Evolutionary conservation across 2,797 vertebrate species (phyloP).

Genomic region (Carduelis carduelis): DNA sequence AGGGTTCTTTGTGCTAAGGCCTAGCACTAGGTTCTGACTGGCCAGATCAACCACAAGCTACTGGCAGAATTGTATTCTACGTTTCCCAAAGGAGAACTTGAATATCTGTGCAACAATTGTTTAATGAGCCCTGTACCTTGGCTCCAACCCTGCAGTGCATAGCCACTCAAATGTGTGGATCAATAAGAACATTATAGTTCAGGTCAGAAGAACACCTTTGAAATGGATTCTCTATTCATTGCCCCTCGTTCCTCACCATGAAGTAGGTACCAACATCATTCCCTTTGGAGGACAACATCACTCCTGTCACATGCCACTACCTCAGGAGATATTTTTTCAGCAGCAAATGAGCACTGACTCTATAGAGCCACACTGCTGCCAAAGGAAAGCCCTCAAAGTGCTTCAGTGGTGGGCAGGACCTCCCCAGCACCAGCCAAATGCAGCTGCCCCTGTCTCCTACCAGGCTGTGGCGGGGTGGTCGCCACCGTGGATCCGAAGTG

Average conservation of each 20-base stretch:
- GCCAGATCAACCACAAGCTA: not conserved
- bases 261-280: not conserved
- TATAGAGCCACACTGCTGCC: not conserved
- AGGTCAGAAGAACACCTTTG: not conserved
- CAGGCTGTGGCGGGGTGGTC: not conserved
- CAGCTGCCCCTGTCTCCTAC: not conserved
- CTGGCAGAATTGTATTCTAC: not conserved
- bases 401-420: not conserved
- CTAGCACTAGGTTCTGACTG: not conserved
- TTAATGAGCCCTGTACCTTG: not conserved
- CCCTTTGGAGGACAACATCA: not conserved
- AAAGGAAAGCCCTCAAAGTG: not conserved
- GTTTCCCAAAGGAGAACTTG: not conserved
- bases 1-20: not conserved
- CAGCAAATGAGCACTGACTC: not conserved
- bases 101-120: not conserved
- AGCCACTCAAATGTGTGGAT: not conserved
- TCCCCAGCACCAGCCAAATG: not conserved
- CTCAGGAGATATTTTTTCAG: not conserved
- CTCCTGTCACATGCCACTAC: not conserved
- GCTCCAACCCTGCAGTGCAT: fast-evolving
- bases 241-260: not conserved
- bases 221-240: not conserved
- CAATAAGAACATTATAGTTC: not conserved
- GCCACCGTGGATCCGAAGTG: fast-evolving